A percentile compares a stretch with the other conserved stretches of the same genome.
These are phyloP conservation scores for Heterodera schachtii DNA, from an alignment of 1,140 invertebrate species.

Conservation along the genomic window DNA sequence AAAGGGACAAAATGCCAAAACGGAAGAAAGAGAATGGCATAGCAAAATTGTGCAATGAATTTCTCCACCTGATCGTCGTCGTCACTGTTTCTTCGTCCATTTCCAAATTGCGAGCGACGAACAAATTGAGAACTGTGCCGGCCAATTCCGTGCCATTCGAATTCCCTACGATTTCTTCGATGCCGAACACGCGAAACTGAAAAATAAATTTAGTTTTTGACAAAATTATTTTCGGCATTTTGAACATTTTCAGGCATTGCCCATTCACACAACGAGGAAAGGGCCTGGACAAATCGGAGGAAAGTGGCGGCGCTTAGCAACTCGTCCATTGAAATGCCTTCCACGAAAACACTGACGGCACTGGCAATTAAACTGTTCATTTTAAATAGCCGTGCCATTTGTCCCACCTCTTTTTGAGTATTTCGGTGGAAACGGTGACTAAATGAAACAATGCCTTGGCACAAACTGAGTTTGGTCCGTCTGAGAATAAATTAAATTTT, in stretches of 20 bases:
- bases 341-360: conserved; percentile 70
- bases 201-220: conserved; percentile 69
- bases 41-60: too few relatives aligned
- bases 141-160: not conserved
- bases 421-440: conserved; percentile 74
- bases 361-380: conserved; percentile 65
- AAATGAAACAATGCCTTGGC: conserved; percentile 43
- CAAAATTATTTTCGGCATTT: not conserved
- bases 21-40: too few relatives aligned
- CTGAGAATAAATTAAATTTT: conserved; percentile 62
- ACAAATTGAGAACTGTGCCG: not conserved
- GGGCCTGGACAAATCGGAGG: conserved; percentile 84
- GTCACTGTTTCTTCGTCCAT: not conserved
- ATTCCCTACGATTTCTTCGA: not conserved
- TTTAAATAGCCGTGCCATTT: not conserved
- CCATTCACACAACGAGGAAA: conserved; percentile 87
- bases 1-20: not conserved
- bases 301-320: conserved; percentile 84
- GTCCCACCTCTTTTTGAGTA: conserved; percentile 82
- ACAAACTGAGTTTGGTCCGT: conserved; percentile 69
- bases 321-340: conserved; percentile 87
- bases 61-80: not conserved
- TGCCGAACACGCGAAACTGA: conserved; percentile 88
- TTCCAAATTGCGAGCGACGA: not conserved
- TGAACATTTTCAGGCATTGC: conserved; percentile 85